phyloP scores from a whole-genome alignment of 2,113 vertebrate genomes.

The Dicrurus megarhynchus region DNA sequence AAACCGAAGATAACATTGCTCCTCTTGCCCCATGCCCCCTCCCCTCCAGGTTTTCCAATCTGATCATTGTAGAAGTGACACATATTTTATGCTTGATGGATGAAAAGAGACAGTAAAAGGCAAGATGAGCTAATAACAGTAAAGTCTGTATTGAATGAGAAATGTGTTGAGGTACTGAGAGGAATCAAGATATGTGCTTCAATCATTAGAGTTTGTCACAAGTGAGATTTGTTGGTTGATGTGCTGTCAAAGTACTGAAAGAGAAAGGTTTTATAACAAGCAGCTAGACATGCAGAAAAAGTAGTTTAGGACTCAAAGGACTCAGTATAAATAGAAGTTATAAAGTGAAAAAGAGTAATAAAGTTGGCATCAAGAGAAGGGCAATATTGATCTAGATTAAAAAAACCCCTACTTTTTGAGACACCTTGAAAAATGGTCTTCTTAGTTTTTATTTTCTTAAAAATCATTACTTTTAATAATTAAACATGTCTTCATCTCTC shows the following conservation, averaged over 20 bases:
- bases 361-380: conserved; percentile 49
- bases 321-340: conserved; percentile 67
- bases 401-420: conserved; percentile 33
- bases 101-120: conserved; percentile 75
- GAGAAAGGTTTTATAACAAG: conserved; percentile 69
- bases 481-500: not conserved
- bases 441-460: not conserved
- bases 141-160: conserved; percentile 77
- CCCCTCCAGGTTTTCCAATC: not conserved
- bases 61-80: conserved; percentile 60
- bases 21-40: not conserved
- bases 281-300: conserved; percentile 71
- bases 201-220: conserved; percentile 82
- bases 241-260: conserved; percentile 71
- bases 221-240: conserved; percentile 76
- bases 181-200: conserved; percentile 79
- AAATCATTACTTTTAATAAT: not conserved
- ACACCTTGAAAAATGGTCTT: not conserved
- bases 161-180: conserved; percentile 74
- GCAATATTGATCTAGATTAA: conserved; percentile 44
- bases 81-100: conserved; percentile 78
- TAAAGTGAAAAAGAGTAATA: conserved; percentile 69
- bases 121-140: conserved; percentile 76
- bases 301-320: conserved; percentile 73
- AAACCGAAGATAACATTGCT: conserved; percentile 4